A percentile compares a stretch with the other conserved stretches of the same genome.
Conservation (phyloP, 2,113 vertebrate species). For the Lampris megalopsis region DNA sequence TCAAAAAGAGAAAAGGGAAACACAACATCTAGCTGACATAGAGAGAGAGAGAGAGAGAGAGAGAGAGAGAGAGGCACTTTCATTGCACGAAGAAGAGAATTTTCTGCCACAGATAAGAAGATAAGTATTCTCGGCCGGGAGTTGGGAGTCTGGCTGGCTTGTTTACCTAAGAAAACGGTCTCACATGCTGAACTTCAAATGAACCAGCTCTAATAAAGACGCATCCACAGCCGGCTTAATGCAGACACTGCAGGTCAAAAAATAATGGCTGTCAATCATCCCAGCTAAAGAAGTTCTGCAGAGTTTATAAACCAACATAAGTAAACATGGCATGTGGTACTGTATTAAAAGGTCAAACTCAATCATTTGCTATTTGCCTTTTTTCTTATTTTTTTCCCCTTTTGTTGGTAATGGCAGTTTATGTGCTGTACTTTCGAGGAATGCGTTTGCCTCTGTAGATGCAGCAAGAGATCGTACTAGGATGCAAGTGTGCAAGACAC, state of each 20-base stretch:
- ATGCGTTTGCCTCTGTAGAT: constrained; percentile 1
- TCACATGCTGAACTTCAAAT: constrained; percentile 62
- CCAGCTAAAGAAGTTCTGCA: constrained; percentile 9
- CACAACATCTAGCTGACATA: constrained; percentile 25
- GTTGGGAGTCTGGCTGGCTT: constrained; percentile 47
- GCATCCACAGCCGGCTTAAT: constrained; percentile 29
- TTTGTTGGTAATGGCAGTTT: too few species aligned
- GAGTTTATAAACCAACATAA: not conserved
- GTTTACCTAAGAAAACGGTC: constrained; percentile 67
- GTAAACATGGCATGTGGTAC: not conserved
- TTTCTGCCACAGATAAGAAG: constrained; percentile 59
- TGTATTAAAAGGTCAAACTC: not conserved
- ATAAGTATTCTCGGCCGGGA: constrained; percentile 51
- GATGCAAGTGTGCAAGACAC: too few species aligned
- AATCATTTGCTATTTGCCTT: not conserved
- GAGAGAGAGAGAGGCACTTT: constrained; percentile 18
- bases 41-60: not conserved
- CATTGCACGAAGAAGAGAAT: constrained; percentile 33
- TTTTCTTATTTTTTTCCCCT: too few species aligned
- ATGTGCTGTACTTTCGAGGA: not conserved
- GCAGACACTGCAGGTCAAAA: constrained; percentile 31
- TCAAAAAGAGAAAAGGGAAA: constrained; percentile 15
- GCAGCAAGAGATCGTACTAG: constrained; percentile 16
- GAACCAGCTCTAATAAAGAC: constrained; percentile 59
- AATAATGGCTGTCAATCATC: constrained; percentile 58